Evolutionary conservation across 2,888 invertebrate genomes (phyloP).

Genomic region (Pemphredon lugubris): DNA sequence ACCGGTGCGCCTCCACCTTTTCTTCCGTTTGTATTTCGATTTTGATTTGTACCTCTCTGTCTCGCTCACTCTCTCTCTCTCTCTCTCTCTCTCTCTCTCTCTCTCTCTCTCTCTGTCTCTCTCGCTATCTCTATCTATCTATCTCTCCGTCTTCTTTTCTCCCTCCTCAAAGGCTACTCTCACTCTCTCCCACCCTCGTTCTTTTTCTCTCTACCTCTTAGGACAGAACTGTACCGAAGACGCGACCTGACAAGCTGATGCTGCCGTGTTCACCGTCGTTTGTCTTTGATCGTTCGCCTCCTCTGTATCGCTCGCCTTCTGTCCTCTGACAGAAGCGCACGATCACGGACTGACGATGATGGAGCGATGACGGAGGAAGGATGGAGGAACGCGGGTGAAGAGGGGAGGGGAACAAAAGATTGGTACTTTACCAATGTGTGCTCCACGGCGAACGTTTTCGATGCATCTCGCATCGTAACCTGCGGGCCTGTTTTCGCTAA

Average conservation of each 20-base stretch:
- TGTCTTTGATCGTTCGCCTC: no score
- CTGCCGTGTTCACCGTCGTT: no score
- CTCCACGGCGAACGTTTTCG: no score
- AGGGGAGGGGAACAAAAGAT: no score
- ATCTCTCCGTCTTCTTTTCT: not conserved
- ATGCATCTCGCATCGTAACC: no score
- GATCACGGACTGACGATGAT: no score
- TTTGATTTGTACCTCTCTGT: constrained; percentile 13
- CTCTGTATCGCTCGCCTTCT: not conserved
- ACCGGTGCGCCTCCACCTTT: not conserved
- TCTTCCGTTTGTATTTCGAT: constrained; percentile 16
- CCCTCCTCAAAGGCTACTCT: not conserved
- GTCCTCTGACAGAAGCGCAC: not conserved
- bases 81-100: not conserved
- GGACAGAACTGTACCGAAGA: no score
- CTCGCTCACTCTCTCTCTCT: not conserved
- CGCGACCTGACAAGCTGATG: no score
- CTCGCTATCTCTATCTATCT: constrained; percentile 2
- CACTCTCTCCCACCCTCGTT: not conserved
- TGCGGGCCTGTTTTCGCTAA: no score
- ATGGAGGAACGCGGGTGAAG: no score
- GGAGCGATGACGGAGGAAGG: not conserved
- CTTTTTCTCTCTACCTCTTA: not conserved
- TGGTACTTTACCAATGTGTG: no score
- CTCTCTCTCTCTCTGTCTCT: not conserved